Evolutionary conservation across 2,888 invertebrate species (phyloP).

Genomic region (Phaedon cochleariae): DNA sequence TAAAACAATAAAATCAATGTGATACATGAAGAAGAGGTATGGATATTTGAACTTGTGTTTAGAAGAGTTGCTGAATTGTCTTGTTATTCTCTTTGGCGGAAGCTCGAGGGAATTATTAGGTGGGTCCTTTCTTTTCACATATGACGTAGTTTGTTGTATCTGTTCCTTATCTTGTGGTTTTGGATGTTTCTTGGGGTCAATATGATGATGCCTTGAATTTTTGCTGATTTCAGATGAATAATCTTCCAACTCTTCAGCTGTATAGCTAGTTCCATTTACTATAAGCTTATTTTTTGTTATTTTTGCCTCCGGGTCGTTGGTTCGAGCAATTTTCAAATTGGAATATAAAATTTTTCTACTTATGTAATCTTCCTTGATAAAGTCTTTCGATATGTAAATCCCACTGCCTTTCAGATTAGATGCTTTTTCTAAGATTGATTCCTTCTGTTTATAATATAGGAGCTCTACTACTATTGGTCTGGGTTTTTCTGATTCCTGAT

Average conservation of each 20-base stretch:
- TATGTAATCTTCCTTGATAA: background rate
- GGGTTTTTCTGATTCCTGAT: background rate
- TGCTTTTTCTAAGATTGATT: slow-evolving; percentile 3
- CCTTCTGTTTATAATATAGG: slow-evolving; percentile 7
- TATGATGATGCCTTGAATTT: background rate
- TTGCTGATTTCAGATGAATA: background rate
- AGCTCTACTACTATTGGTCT: slow-evolving; percentile 12
- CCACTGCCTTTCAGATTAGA: background rate
- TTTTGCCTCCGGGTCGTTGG: background rate
- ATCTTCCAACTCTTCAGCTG: background rate
- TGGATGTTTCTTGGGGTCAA: too few relatives aligned
- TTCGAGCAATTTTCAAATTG: background rate
- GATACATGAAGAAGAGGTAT: background rate
- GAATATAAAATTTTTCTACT: background rate
- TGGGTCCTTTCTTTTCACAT: background rate
- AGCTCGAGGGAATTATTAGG: background rate
- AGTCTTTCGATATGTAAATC: background rate
- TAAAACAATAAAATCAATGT: too few relatives aligned
- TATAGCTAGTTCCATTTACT: background rate
- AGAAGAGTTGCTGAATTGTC: background rate
- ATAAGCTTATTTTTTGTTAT: background rate
- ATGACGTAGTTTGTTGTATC: background rate
- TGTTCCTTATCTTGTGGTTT: too few relatives aligned
- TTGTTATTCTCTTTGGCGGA: background rate
- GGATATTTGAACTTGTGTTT: too few relatives aligned